Evolutionary conservation across 2,797 vertebrate genomes (phyloP).

Genomic region (Alexandromys oeconomus): DNA sequence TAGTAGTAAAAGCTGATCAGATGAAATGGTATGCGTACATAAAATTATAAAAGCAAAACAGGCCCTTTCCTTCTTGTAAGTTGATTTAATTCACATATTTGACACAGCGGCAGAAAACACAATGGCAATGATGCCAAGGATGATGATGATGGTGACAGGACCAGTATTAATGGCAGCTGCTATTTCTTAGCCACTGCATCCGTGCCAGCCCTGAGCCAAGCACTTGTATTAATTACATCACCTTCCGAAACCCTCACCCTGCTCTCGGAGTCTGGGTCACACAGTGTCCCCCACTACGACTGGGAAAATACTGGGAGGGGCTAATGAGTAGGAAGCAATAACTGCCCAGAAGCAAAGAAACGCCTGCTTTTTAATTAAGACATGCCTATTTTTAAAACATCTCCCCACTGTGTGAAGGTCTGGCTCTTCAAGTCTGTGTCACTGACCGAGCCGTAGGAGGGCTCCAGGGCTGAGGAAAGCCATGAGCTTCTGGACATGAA

Average conservation of each 20-base stretch:
- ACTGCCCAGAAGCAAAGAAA: slow-evolving; percentile 32
- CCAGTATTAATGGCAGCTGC: neutral
- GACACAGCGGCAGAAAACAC: neutral
- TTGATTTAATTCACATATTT: neutral
- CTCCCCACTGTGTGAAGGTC: neutral
- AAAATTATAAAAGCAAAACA: neutral
- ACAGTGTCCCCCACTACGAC: neutral
- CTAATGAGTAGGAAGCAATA: neutral
- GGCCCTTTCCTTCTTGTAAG: neutral
- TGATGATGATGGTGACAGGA: accelerated
- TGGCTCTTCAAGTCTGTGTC: neutral
- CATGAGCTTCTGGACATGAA: neutral
- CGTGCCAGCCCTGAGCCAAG: neutral
- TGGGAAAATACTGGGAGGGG: neutral
- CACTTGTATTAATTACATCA: neutral
- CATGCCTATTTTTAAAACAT: neutral
- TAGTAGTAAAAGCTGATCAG: neutral
- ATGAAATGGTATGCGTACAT: neutral
- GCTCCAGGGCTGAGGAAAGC: neutral
- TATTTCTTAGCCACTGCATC: neutral
- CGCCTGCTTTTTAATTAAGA: neutral
- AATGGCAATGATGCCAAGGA: accelerated
- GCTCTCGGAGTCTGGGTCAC: neutral
- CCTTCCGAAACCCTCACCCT: neutral
- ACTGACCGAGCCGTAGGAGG: neutral